Conservation (phyloP, 2,797 vertebrate genomes). For the Rhodeus uyekii region DNA sequence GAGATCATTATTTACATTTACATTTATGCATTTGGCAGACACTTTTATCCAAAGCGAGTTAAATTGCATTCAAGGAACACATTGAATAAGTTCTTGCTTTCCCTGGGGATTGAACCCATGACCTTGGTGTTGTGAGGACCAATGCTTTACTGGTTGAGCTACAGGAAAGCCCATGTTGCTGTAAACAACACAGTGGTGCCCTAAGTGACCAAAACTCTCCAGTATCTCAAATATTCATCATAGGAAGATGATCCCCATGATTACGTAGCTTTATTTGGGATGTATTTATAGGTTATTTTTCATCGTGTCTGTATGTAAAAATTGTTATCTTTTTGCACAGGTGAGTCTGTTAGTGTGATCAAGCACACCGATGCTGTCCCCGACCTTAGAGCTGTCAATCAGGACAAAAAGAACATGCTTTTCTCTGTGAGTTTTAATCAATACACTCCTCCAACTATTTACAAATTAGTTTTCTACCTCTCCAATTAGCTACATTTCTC, state of each 20-base stretch:
- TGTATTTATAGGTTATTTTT: neutral
- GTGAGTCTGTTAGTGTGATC: conserved; percentile 96
- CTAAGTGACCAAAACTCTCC: neutral
- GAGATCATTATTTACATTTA: too few species aligned
- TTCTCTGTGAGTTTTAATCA: conserved; percentile 86
- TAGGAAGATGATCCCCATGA: neutral
- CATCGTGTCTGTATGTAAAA: neutral
- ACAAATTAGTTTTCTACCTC: neutral
- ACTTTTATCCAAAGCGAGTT: too few species aligned
- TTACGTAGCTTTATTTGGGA: neutral
- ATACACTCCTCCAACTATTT: neutral
- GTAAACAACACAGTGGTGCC: neutral
- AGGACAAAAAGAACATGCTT: conserved; percentile 99
- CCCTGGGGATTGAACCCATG: too few species aligned
- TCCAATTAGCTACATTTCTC: neutral
- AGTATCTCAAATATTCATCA: neutral
- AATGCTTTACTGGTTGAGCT: too few species aligned
- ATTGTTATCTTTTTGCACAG: conserved; percentile 66
- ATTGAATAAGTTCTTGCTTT: too few species aligned
- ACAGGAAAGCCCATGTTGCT: too few species aligned
- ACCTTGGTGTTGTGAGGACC: too few species aligned
- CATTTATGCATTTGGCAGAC: too few species aligned
- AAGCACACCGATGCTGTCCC: conserved; percentile 91
- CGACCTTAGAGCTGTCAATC: conserved; percentile 92
- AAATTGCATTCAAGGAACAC: too few species aligned